These are phyloP conservation scores for Stigmatopora argus DNA, from an alignment of 2,113 vertebrate species.

Conservation along the genomic window DNA sequence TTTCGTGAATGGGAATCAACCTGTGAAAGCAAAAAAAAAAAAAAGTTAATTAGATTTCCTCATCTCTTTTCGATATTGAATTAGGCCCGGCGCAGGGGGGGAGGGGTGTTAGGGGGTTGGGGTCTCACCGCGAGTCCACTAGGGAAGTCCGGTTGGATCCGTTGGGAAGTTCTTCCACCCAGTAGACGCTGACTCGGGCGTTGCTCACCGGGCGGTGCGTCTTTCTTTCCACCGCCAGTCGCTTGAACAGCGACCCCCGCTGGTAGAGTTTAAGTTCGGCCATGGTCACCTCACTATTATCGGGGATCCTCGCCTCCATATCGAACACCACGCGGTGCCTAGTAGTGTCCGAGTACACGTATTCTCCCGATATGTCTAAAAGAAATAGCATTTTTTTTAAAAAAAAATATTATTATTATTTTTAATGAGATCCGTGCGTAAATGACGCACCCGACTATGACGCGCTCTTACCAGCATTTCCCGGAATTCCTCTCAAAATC, in stretches of 20 bases:
- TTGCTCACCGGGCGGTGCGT: constrained; percentile 70
- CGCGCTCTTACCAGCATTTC: constrained; percentile 76
- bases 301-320: constrained; percentile 84
- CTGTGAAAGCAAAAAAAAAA: constrained; percentile 56
- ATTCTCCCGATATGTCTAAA: constrained; percentile 78
- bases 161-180: constrained; percentile 74
- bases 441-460: constrained; percentile 24
- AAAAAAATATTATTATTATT: background rate
- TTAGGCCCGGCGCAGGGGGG: background rate
- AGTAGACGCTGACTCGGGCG: constrained; percentile 85
- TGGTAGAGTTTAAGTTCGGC: constrained; percentile 88
- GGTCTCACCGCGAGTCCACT: constrained; percentile 84
- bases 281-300: constrained; percentile 88
- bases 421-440: constrained; percentile 18
- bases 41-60: constrained; percentile 29
- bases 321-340: constrained; percentile 80
- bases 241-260: constrained; percentile 70
- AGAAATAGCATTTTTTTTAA: background rate
- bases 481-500: constrained; percentile 81
- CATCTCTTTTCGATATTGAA: background rate
- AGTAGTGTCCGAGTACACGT: constrained; percentile 73
- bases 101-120: too few relatives aligned
- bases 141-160: constrained; percentile 84
- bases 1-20: constrained; percentile 82
- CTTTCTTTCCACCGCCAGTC: constrained; percentile 60